Evolutionary conservation across 2,113 vertebrate genomes (phyloP), one percentile per base, ranked within the genome.

Genomic region (Plestiodon gilberti): DNA sequence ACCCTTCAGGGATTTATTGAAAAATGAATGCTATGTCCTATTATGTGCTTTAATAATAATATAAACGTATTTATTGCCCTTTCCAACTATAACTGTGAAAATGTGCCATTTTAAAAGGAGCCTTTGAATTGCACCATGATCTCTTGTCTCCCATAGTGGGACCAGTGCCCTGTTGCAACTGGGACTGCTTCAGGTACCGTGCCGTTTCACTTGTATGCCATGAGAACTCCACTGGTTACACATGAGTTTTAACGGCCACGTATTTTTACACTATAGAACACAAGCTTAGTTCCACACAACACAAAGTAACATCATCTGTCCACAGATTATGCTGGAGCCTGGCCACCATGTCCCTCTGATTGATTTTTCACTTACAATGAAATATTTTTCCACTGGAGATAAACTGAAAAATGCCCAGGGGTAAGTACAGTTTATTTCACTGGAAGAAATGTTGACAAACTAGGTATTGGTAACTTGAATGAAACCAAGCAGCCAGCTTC

Each of bases 1-100:
- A 84, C 43, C 38, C 59, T 52, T 33, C 57, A 62, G 38, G 30
- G 17, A 5, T 62, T 75, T 83, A 43, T n/a, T 62, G 55, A 48
- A 76, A 84, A 64, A 76, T 65, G 73, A 84, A 76, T 76, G 40
- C 70, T 62, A 62, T 75, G 82, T 62, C 35, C 18, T 35, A 62
- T 23, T 74, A n/a, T n/a, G 5, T 62, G 57, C 59, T 75, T 76
- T 64, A 64, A 35, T 64, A 22, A 30, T 83, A 61, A 67, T 48
- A n/a, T 73, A 28, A 83, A 74, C 20, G 9, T 17, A 48, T 28
- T 62, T 64, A 23, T 35, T 25, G 5, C 5, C 59, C 55, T 76
- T 76, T 65, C 57, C 71, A 75, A 59, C 73, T 28, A 52, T 75
- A 76, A 76, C 20, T 64, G 4, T 33, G 40, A 59, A 30, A 33